phyloP scores from a whole-genome alignment of 2,888 invertebrate species.

The Choristoneura rosaceana region DNA sequence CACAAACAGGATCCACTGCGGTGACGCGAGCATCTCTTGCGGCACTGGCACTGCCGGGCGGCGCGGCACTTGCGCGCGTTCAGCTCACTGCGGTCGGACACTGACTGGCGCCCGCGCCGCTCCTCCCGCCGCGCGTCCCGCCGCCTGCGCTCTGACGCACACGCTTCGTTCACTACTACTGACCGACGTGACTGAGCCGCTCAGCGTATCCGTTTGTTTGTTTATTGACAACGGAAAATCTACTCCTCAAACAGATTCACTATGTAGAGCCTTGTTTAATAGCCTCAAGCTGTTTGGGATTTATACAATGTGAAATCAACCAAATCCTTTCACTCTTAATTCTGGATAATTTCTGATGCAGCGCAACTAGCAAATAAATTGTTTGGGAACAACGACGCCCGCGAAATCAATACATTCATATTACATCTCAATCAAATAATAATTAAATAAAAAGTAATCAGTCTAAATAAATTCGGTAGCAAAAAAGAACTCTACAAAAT shows the following conservation, averaged over 20 bases:
- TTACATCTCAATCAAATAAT: constrained; percentile 3
- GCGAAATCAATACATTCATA: background rate
- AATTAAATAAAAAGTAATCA: no score
- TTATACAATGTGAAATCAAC: no score
- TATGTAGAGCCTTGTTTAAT: constrained; percentile 12
- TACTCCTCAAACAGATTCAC: constrained; percentile 19
- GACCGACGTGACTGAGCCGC: constrained; percentile 29
- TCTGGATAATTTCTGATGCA: background rate
- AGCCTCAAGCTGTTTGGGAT: background rate
- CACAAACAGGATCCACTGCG: constrained; percentile 79
- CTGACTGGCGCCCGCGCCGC: constrained; percentile 58
- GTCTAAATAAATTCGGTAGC: no score
- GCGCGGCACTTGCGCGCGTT: constrained; percentile 49
- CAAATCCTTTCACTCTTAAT: background rate
- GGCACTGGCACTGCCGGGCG: constrained; percentile 59
- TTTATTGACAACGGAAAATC: constrained; percentile 39
- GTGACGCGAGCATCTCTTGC: constrained; percentile 78
- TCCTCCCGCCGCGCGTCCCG: constrained; percentile 41
- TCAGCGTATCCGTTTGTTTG: constrained; percentile 39
- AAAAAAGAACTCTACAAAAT: background rate
- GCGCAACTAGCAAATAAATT: constrained; percentile 3
- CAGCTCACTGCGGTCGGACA: constrained; percentile 72
- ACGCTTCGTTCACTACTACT: constrained; percentile 24
- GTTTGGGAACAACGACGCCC: constrained; percentile 1
- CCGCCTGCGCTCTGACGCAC: constrained; percentile 43